Base-by-base conservation (phyloP, 2,888 invertebrate genomes). In the Selenia dentaria region DNA sequence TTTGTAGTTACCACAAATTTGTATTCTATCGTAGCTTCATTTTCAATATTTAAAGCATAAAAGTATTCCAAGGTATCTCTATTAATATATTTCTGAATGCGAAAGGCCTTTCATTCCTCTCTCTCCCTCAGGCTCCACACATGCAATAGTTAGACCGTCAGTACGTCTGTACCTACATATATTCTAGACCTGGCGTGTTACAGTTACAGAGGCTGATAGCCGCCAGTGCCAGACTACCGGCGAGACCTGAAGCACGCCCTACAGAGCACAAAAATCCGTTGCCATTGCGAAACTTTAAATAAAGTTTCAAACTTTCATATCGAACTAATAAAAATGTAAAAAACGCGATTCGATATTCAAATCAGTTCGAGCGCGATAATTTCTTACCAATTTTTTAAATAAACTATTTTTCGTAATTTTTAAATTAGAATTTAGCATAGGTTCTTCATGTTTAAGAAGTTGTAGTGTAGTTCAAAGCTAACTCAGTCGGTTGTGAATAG, bases 171-270 rank as follows among this genome's bases (percentile, higher is more conserved):
- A 64, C 60, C 52, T 55, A 52, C 59, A 74, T 64, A 74, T 79
- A 79, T 76, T 67, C 85, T 84, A 87, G 86, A 84, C 77, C 74
- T 73, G 70, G 68, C 64, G 54, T 83, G 81, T 79, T 83, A 80
- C 70, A 62, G 74, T 64, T 70, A 71, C 74, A 69, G 50, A 31
- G 35, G 25, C 50, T 56, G 53, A 37, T 35, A 44, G 31, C 53
- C 52, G 37, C 46, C 58, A 58, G 70, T 70, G 77, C 64, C 79
- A 80, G 83, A 80, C 82, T 81, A 79, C 67, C 71, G 63, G 49
- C 57, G 59, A 51, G 73, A 72, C 81, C 20, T 16, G 83, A 60
- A 75, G 78, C 85, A 89, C 89, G 88, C 45, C 48, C 36, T 37
- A 24, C 41, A 41, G 37, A 42, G 47, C 47, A 48, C 43, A 14